These are phyloP conservation scores for Cirrhinus molitorella DNA, from an alignment of 2,797 vertebrate species.

Conservation along the genomic window DNA sequence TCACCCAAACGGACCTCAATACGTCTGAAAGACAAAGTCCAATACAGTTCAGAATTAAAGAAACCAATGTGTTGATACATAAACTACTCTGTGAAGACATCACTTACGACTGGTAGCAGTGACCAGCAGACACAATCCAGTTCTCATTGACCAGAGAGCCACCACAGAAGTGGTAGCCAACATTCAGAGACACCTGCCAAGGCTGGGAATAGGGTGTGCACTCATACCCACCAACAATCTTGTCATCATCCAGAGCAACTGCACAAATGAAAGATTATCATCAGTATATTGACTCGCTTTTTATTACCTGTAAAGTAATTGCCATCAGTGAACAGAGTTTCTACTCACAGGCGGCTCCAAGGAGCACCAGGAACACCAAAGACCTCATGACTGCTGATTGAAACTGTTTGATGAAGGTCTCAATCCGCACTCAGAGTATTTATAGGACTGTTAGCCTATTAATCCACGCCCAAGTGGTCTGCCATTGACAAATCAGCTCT, in stretches of 20 bases:
- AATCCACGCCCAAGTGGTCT: background rate
- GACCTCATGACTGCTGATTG: constrained; percentile 68
- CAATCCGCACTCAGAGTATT: constrained; percentile 51
- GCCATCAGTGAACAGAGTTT: background rate
- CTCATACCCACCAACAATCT: constrained; percentile 72
- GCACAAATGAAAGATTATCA: constrained; percentile 11
- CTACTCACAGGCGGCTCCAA: constrained; percentile 78
- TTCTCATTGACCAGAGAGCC: constrained; percentile 66
- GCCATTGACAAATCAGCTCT: constrained; percentile 3
- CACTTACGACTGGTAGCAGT: constrained; percentile 70
- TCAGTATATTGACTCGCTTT: background rate
- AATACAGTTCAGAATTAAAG: background rate
- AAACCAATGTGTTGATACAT: constrained; percentile 17
- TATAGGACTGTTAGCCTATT: constrained; percentile 41
- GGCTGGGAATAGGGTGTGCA: constrained; percentile 63
- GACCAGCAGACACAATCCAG: constrained; percentile 72
- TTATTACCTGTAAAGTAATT: background rate
- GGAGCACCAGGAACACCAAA: constrained; percentile 76
- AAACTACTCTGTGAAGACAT: background rate
- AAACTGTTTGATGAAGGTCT: constrained; percentile 52
- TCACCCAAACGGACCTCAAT: constrained; percentile 84
- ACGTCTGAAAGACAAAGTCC: constrained; percentile 65
- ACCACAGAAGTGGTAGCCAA: constrained; percentile 63
- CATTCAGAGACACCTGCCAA: constrained; percentile 68
- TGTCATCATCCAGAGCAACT: constrained; percentile 65